Evolutionary conservation across 2,888 invertebrate genomes (phyloP).

Genomic region (Clusia tigrina): DNA sequence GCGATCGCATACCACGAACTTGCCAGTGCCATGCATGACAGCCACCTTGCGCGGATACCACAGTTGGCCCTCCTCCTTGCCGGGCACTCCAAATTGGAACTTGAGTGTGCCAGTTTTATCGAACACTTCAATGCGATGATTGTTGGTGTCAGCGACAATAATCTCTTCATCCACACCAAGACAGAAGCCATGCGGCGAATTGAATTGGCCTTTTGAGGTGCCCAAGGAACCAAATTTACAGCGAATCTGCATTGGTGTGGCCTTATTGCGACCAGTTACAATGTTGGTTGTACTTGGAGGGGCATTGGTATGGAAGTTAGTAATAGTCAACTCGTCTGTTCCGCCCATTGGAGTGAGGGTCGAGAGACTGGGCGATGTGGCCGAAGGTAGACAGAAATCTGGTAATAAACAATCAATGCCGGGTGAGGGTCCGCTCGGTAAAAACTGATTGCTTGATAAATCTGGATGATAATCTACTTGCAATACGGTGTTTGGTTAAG

Average conservation of each 20-base stretch:
- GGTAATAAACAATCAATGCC: conserved; percentile 69
- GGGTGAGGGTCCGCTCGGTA: conserved; percentile 70
- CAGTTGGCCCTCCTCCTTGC: conserved; percentile 94
- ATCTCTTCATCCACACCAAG: conserved; percentile 94
- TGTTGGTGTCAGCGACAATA: conserved; percentile 95
- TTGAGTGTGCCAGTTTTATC: conserved; percentile 93
- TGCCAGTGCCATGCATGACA: conserved; percentile 84
- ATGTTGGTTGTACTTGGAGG: conserved; percentile 53
- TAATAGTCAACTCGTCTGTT: conserved; percentile 63
- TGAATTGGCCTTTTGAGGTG: conserved; percentile 92
- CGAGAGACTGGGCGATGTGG: conserved; percentile 69
- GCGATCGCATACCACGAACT: conserved; percentile 96
- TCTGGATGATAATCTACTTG: conserved; percentile 64
- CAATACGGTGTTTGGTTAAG: conserved; percentile 39
- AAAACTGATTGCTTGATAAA: conserved; percentile 65
- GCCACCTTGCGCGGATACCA: conserved; percentile 98
- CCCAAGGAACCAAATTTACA: conserved; percentile 95
- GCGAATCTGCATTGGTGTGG: conserved; percentile 85
- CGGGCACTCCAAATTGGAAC: conserved; percentile 93
- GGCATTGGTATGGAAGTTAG: conserved; percentile 65
- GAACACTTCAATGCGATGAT: conserved; percentile 95
- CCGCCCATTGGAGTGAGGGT: conserved; percentile 63
- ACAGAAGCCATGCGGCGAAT: conserved; percentile 97
- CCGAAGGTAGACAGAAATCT: conserved; percentile 70
- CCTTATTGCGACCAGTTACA: conserved; percentile 73